Percentiles rank a stretch among this genome's conserved stretches.
Conservation (phyloP, 2,113 vertebrate species). For the Ailurus styani region DNA sequence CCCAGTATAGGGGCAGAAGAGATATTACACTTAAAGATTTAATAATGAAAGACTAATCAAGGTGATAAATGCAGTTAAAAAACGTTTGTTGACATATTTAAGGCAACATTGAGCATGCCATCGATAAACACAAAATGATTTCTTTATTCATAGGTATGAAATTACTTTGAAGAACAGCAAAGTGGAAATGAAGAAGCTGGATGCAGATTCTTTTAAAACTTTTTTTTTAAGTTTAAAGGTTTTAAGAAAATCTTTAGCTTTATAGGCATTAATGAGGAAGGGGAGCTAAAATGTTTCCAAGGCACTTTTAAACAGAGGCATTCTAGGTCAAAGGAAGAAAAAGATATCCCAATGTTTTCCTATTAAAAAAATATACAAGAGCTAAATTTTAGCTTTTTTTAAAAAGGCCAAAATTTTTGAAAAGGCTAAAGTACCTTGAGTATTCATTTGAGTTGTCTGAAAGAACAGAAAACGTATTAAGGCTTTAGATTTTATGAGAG, state of each 20-base stretch:
- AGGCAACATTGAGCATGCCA: neutral
- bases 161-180: neutral
- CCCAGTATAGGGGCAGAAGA: neutral
- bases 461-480: conserved; percentile 3
- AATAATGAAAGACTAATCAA: conserved; percentile 7
- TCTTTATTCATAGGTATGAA: neutral
- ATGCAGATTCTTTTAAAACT: neutral
- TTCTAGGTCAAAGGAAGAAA: conserved; percentile 11
- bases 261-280: neutral
- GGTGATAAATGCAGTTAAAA: neutral
- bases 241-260: neutral
- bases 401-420: neutral
- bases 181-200: neutral
- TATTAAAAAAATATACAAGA: neutral
- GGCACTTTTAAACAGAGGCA: conserved; percentile 38
- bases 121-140: neutral
- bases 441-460: conserved; percentile 14
- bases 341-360: neutral
- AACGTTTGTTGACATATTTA: neutral
- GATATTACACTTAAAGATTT: neutral
- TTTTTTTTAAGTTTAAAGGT: neutral
- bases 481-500: conserved; percentile 11
- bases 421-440: neutral
- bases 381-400: neutral
- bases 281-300: neutral